phyloP scores from a whole-genome alignment of 2,797 vertebrate genomes.

The Periparus ater region DNA sequence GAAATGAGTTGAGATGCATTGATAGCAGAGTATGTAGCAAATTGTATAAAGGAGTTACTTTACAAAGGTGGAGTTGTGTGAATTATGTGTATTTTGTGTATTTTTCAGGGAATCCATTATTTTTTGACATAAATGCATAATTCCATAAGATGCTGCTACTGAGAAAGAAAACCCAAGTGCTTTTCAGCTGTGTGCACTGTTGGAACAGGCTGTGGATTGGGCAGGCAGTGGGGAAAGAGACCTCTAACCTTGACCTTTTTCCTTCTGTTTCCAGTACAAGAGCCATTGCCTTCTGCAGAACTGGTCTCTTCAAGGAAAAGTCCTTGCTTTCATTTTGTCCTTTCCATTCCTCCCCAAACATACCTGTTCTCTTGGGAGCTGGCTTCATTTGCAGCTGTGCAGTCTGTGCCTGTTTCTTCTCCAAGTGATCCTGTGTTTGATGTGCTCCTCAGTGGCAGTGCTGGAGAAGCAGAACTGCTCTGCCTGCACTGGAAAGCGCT shows the following conservation, averaged over 20 bases:
- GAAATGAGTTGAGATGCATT: background rate
- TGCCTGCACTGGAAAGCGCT: background rate
- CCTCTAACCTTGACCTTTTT: background rate
- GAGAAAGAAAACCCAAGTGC: background rate
- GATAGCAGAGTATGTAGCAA: background rate
- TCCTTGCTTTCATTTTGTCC: slow-evolving; percentile 1
- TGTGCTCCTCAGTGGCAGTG: background rate
- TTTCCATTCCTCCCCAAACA: background rate
- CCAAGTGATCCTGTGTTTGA: background rate
- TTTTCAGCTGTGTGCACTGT: background rate
- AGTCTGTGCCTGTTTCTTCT: background rate
- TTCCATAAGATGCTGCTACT: background rate
- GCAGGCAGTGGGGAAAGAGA: background rate
- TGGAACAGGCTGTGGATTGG: background rate
- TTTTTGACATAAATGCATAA: background rate
- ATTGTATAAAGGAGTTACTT: background rate
- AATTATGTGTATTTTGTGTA: background rate
- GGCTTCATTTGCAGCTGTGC: background rate
- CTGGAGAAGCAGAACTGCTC: background rate
- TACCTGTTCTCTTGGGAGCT: slow-evolving; percentile 10
- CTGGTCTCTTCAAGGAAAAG: background rate
- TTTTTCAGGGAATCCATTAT: background rate
- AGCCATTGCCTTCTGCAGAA: slow-evolving; percentile 6
- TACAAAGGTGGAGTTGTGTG: background rate
- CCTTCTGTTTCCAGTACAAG: slow-evolving; percentile 12